Evolutionary conservation across 1,140 invertebrate species (phyloP).

Genomic region (Leptinotarsa lineolata): DNA sequence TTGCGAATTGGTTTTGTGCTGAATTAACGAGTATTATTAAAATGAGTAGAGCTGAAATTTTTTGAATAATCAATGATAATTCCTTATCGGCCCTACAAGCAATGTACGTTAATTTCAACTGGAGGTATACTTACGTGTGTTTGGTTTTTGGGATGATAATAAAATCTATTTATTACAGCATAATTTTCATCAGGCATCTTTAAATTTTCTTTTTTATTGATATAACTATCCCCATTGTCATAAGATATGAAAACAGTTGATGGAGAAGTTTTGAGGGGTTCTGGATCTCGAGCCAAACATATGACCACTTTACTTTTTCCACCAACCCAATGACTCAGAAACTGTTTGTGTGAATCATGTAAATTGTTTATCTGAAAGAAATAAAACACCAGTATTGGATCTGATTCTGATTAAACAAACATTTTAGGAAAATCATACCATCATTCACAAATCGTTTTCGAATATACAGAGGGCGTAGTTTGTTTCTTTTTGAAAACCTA

Average conservation of each 20-base stretch:
- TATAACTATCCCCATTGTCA: conserved; percentile 81
- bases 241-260: conserved; percentile 83
- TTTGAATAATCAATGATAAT: too few relatives aligned
- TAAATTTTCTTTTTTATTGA: conserved; percentile 74
- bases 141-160: conserved; percentile 77
- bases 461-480: too few relatives aligned
- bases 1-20: too few relatives aligned
- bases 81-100: too few relatives aligned
- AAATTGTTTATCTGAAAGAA: conserved; percentile 56
- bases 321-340: conserved; percentile 90
- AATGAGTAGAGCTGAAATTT: too few relatives aligned
- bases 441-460: too few relatives aligned
- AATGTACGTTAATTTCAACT: not conserved
- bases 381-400: conserved; percentile 22
- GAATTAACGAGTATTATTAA: too few relatives aligned
- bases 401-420: conserved; percentile 44
- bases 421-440: too few relatives aligned
- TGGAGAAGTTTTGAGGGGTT: conserved; percentile 57
- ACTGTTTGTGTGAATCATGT: conserved; percentile 83
- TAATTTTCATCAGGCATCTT: too few relatives aligned
- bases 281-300: conserved; percentile 77
- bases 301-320: conserved; percentile 83
- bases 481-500: too few relatives aligned
- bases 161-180: conserved; percentile 74
- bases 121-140: conserved; percentile 67